A percentile compares a stretch with the other conserved stretches of the same genome.
Evolutionary conservation across 2,888 invertebrate genomes (phyloP).

Genomic region (Hemistola chrysoprasaria): DNA sequence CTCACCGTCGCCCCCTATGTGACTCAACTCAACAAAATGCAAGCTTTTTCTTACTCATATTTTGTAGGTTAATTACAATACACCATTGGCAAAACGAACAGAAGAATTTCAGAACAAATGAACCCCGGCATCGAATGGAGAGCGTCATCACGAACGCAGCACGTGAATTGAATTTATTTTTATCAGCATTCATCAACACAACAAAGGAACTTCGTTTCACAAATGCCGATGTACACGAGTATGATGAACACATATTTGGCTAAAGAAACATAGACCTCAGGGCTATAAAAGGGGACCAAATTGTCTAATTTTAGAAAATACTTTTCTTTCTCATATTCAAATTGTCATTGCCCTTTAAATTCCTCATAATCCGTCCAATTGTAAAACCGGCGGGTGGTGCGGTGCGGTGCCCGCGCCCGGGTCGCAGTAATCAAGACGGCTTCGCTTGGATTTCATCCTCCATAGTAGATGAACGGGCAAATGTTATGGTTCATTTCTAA

Average conservation of each 20-base stretch:
- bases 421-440: slow-evolving; percentile 76
- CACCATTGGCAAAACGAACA: slow-evolving; percentile 3
- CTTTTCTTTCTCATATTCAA: slow-evolving; percentile 76
- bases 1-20: slow-evolving; percentile 23
- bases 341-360: slow-evolving; percentile 79
- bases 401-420: slow-evolving; percentile 63
- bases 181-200: slow-evolving; percentile 42
- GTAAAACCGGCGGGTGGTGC: slow-evolving; percentile 65
- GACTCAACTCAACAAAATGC: slow-evolving; percentile 21
- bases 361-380: slow-evolving; percentile 81
- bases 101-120: slow-evolving; percentile 6
- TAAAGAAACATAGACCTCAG: slow-evolving; percentile 13
- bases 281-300: slow-evolving; percentile 40
- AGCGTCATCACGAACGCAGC: slow-evolving; percentile 5
- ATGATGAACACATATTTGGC: slow-evolving; percentile 14
- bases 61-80: slow-evolving; percentile 12
- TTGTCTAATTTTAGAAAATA: slow-evolving; percentile 61
- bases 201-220: slow-evolving; percentile 41
- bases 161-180: slow-evolving; percentile 39
- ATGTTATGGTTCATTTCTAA: slow-evolving; percentile 49
- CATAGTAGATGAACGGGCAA: slow-evolving; percentile 54
- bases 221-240: slow-evolving; percentile 4
- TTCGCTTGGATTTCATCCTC: slow-evolving; percentile 72
- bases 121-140: slow-evolving; percentile 1
- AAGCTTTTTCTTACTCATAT: slow-evolving; percentile 25